Evolutionary conservation across 2,113 vertebrate species (phyloP), one percentile per base, ranked within the genome.

Genomic region (Misgurnus anguillicaudatus): DNA sequence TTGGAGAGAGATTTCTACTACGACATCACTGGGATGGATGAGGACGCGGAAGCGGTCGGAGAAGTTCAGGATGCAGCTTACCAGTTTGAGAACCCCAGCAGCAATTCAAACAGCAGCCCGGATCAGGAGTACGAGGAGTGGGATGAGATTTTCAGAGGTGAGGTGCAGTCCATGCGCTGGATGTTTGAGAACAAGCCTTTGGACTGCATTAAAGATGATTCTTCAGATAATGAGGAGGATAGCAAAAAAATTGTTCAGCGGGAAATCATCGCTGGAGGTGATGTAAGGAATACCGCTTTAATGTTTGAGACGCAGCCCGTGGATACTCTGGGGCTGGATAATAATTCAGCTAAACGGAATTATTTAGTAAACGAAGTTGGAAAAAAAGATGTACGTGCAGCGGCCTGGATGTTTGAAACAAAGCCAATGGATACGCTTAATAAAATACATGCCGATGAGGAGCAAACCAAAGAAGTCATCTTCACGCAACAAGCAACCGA

Each of bases 271-370:
- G 85, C 92, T 53, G 91, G 91, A 57, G 93, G 93, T 60, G 94
- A 95, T 72, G 93, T 94, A 66, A 94, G 92, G 71, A 92, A 90
- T 13, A 93, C 92, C 24, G 91, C 93, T 5, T 95, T 94, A 92
- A 94, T 95, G 94, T 95, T 98, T 91, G 95, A 97, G 91, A 94
- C 88, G 1, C 93, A 95, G 57, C 90, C 92, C 9, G 93, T 93
- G 8, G 94, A 93, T 72, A 62, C 76, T 9, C 78, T 94, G n/a
- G 68, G 85, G 53, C 80, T 73, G 81, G 86, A 89, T 67, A 75
- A 82, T 19, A 83, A 51, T 39, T 89, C 82, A 4, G 69, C 85
- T 78, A 89, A 90, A 85, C 88, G 83, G 42, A 87, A 75, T 66
- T 90, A 90, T 68, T 93, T 92, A 82, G 90, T 89, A 72, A 93